These are phyloP conservation scores for Xestia xanthographa DNA, from an alignment of 2,888 invertebrate genomes.

Conservation along the genomic window DNA sequence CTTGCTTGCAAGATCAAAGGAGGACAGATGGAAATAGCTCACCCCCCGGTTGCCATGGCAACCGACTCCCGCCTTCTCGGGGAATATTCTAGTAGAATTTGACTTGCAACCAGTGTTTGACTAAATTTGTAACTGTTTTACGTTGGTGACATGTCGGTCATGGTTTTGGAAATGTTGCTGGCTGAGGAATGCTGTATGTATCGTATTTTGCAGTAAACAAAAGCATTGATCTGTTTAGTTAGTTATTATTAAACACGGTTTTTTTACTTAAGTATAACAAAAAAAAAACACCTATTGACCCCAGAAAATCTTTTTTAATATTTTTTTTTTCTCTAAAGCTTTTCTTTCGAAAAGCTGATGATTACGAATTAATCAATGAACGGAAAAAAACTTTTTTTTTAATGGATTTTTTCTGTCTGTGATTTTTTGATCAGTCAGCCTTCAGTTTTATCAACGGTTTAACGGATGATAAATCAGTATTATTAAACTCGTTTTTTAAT, in stretches of 20 bases:
- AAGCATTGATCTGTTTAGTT: not conserved
- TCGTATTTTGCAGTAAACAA: not conserved
- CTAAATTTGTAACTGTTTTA: slow-evolving; percentile 30
- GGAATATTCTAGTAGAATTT: slow-evolving; percentile 47
- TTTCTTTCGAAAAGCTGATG: too few species aligned
- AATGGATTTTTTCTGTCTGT: not conserved
- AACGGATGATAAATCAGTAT: not conserved
- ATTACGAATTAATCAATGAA: too few species aligned
- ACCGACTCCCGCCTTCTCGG: slow-evolving; percentile 76
- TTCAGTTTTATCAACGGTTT: not conserved
- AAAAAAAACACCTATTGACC: not conserved
- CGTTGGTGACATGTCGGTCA: not conserved
- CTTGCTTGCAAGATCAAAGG: slow-evolving; percentile 74
- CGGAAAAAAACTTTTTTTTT: too few species aligned
- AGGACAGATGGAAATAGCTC: slow-evolving; percentile 74
- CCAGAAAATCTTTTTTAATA: too few species aligned
- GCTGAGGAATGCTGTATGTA: not conserved
- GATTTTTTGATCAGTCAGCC: not conserved
- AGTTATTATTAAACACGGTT: not conserved
- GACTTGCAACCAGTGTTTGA: slow-evolving; percentile 30
- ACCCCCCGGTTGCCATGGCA: slow-evolving; percentile 77
- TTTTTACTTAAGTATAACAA: not conserved
- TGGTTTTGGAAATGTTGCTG: not conserved
- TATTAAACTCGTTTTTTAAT: not conserved
- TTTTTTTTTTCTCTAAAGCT: too few species aligned